Evolutionary conservation across 1,140 invertebrate species (phyloP).

Genomic region (Cephus cinctus): DNA sequence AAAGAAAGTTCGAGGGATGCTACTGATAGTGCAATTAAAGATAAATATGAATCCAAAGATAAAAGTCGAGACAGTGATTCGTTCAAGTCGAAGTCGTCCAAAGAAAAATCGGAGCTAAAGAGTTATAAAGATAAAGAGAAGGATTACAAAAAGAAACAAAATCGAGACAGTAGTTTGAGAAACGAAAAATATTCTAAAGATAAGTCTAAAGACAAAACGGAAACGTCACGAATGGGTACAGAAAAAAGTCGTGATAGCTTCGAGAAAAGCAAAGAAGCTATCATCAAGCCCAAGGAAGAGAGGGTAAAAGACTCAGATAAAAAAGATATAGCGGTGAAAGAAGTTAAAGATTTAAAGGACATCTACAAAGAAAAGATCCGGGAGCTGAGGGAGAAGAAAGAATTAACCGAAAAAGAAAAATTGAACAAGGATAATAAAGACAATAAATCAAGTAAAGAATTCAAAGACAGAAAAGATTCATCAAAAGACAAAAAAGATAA

Average conservation of each 20-base stretch:
- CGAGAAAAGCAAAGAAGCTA: constrained; percentile 15
- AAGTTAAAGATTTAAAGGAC: constrained; percentile 49
- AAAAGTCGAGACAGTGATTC: constrained; percentile 42
- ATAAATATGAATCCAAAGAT: constrained; percentile 38
- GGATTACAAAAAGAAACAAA: constrained; percentile 7
- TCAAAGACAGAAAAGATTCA: constrained; percentile 26
- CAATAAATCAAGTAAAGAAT: constrained; percentile 20
- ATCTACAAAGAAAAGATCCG: constrained; percentile 55
- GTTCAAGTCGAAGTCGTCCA: constrained; percentile 38
- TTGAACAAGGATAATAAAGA: constrained; percentile 29
- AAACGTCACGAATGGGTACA: constrained; percentile 8
- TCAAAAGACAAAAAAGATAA: constrained; percentile 37
- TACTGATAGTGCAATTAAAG: constrained; percentile 37
- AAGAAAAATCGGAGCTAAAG: constrained; percentile 37
- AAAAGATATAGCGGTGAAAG: constrained; percentile 32
- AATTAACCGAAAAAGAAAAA: constrained; percentile 53
- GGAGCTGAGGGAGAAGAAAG: constrained; percentile 51
- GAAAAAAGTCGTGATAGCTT: neutral
- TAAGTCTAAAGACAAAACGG: constrained; percentile 18
- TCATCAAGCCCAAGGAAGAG: constrained; percentile 21
- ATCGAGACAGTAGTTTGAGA: constrained; percentile 9
- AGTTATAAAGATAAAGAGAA: constrained; percentile 13
- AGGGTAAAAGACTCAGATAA: constrained; percentile 34
- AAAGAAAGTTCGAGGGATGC: constrained; percentile 45
- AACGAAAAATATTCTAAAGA: constrained; percentile 26